phyloP scores from a whole-genome alignment of 2,888 invertebrate species.

The Thera britannica region DNA sequence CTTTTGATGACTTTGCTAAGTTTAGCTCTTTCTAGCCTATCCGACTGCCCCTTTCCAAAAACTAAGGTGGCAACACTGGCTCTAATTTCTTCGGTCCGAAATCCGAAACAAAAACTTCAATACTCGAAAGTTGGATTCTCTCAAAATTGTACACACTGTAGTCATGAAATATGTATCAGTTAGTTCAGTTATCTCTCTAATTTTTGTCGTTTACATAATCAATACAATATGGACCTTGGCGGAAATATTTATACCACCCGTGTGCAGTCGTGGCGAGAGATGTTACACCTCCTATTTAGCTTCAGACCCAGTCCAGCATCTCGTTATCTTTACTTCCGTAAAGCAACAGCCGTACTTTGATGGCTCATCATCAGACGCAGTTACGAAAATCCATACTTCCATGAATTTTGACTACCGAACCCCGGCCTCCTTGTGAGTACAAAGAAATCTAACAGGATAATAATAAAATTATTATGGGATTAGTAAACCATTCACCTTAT shows the following conservation, averaged over 20 bases:
- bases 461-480: no score
- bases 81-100: no score
- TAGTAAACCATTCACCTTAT: no score
- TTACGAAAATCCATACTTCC: conserved; percentile 85
- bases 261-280: conserved; percentile 86
- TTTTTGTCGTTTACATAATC: conserved; percentile 88
- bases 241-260: conserved; percentile 88
- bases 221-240: conserved; percentile 91
- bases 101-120: no score
- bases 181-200: conserved; percentile 85
- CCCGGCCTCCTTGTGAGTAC: conserved; percentile 66
- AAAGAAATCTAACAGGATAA: not conserved
- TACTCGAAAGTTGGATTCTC: no score
- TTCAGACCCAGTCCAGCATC: conserved; percentile 87
- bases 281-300: conserved; percentile 90
- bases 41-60: no score
- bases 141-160: conserved; percentile 6
- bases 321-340: conserved; percentile 88
- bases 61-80: no score
- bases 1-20: no score
- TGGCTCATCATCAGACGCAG: conserved; percentile 69
- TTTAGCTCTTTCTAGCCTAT: no score
- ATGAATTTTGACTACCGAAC: conserved; percentile 88
- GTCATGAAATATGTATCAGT: conserved; percentile 84
- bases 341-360: conserved; percentile 82